Conservation (phyloP, 2,888 invertebrate species). For the Endomychus coccineus region DNA sequence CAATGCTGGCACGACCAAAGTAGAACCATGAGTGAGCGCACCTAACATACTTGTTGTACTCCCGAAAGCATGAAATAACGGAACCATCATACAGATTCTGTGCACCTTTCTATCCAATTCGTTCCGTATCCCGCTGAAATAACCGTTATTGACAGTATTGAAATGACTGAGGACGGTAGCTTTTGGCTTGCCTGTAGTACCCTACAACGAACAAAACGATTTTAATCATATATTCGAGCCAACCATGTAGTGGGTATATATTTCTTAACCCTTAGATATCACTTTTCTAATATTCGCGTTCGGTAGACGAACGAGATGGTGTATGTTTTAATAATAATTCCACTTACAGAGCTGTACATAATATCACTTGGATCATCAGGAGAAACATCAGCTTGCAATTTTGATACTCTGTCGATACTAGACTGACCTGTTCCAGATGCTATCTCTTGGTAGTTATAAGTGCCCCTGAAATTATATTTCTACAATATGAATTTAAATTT, state of each 20-base stretch:
- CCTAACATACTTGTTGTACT: constrained; percentile 55
- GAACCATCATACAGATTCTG: constrained; percentile 59
- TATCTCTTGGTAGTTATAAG: constrained; percentile 37
- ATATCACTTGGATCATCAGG: constrained; percentile 67
- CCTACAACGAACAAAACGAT: constrained; percentile 33
- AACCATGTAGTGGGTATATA: too few species aligned
- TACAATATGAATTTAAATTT: too few species aligned
- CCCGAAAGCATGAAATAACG: constrained; percentile 79
- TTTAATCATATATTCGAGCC: too few species aligned
- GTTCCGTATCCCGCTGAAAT: constrained; percentile 51
- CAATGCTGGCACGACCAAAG: constrained; percentile 53
- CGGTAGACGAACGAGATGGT: too few species aligned
- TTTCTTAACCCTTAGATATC: too few species aligned
- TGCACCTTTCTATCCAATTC: constrained; percentile 44
- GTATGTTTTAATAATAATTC: too few species aligned
- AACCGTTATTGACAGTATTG: constrained; percentile 68
- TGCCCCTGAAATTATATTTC: constrained; percentile 38
- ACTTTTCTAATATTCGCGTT: too few species aligned
- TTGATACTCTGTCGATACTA: constrained; percentile 32
- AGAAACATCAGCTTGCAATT: constrained; percentile 47
- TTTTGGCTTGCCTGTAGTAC: constrained; percentile 60
- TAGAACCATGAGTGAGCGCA: constrained; percentile 53
- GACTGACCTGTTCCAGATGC: constrained; percentile 29
- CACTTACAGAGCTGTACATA: constrained; percentile 69
- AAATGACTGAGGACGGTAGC: constrained; percentile 66